A percentile compares a stretch with the other conserved stretches of the same genome.
Conservation (phyloP, 1,140 invertebrate genomes). For the Popillia japonica region DNA sequence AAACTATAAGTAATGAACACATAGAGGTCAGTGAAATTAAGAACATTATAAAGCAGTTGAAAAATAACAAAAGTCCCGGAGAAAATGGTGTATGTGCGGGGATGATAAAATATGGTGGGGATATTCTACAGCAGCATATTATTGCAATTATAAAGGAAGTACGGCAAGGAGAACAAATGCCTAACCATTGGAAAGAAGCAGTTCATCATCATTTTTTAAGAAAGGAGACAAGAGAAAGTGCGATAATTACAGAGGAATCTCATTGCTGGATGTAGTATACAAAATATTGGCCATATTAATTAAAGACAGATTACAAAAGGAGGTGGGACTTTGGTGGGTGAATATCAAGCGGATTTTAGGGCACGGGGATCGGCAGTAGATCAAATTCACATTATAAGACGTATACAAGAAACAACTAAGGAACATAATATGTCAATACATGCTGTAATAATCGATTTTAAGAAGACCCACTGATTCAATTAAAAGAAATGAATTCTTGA, state of each 20-base stretch:
- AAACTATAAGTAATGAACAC: neutral
- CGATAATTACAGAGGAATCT: neutral
- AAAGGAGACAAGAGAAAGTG: neutral
- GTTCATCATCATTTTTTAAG: neutral
- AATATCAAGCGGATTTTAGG: neutral
- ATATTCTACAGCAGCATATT: neutral
- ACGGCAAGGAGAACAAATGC: neutral
- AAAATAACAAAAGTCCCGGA: neutral
- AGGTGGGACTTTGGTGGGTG: neutral
- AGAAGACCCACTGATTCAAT: neutral
- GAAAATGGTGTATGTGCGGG: neutral
- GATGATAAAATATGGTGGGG: neutral
- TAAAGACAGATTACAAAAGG: neutral
- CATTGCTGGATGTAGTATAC: neutral
- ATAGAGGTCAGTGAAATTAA: neutral
- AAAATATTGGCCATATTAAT: constrained; percentile 9
- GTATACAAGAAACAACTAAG: neutral
- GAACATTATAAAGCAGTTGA: neutral
- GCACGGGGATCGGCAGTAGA: neutral
- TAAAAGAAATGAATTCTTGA: too few relatives aligned
- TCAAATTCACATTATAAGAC: neutral
- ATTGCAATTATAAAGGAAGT: neutral
- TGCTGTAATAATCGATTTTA: neutral
- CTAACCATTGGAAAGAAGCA: neutral
- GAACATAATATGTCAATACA: neutral